Percentiles rank a stretch among this genome's conserved stretches.
These are phyloP conservation scores for Phainopepla nitens DNA, from an alignment of 2,113 vertebrate genomes.

Conservation along the genomic window DNA sequence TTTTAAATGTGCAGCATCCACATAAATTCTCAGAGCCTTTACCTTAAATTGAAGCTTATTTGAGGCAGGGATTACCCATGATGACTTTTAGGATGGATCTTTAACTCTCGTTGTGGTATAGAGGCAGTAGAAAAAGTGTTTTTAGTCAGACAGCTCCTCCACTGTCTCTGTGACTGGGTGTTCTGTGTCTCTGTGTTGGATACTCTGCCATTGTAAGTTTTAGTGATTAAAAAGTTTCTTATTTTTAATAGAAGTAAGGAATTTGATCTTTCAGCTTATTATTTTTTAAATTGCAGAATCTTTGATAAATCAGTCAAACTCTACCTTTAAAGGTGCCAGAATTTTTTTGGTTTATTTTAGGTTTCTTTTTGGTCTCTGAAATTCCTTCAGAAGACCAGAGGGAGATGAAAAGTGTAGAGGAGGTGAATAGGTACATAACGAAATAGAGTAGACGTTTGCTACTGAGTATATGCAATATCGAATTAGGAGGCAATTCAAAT, in stretches of 20 bases:
- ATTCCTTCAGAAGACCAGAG: not conserved
- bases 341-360: fast-evolving
- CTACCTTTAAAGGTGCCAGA: not conserved
- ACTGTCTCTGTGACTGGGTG: not conserved
- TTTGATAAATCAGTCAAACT: not conserved
- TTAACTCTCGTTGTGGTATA: not conserved
- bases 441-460: not conserved
- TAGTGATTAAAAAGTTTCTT: not conserved
- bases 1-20: not conserved
- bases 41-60: not conserved
- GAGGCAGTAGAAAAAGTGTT: not conserved
- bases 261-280: not conserved
- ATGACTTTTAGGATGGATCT: not conserved
- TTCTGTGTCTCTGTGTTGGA: not conserved
- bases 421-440: not conserved
- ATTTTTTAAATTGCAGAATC: not conserved
- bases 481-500: not conserved
- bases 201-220: not conserved
- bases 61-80: not conserved
- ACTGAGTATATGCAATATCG: not conserved
- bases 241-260: not conserved
- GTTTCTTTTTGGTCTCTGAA: not conserved
- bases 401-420: not conserved
- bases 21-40: not conserved
- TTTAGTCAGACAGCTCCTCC: not conserved